Conservation (phyloP, 2,888 invertebrate genomes). For the Drosophila silvestris region DNA sequence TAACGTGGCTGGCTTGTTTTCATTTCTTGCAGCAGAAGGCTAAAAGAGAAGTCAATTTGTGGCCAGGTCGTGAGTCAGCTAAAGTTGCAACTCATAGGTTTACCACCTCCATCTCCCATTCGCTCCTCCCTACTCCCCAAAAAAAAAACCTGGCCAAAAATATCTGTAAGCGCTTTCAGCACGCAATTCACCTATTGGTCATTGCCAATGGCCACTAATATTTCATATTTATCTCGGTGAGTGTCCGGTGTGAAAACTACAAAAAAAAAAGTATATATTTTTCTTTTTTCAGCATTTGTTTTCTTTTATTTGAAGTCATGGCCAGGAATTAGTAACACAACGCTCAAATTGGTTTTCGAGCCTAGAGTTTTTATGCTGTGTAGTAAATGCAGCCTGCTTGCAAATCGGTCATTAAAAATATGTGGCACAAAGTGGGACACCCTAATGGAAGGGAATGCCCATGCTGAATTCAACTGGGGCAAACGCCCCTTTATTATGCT, state of each 20-base stretch:
- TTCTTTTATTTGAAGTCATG: conserved; percentile 1
- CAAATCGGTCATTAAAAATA: conserved; percentile 42
- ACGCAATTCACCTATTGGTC: conserved; percentile 68
- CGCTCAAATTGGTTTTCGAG: conserved; percentile 33
- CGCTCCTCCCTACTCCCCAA: neutral
- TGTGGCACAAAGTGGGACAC: conserved; percentile 20
- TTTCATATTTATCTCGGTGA: conserved; percentile 48
- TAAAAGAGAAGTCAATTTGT: conserved; percentile 65
- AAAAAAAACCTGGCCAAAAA: conserved; percentile 29
- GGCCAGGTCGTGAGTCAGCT: conserved; percentile 76
- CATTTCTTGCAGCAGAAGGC: conserved; percentile 36
- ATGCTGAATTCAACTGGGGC: conserved; percentile 5
- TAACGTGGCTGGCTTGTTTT: conserved; percentile 52
- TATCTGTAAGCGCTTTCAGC: conserved; percentile 60
- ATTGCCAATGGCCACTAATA: conserved; percentile 39
- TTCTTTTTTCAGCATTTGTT: neutral
- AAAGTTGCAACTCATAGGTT: conserved; percentile 49
- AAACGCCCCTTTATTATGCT: conserved; percentile 35
- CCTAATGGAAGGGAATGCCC: conserved; percentile 1
- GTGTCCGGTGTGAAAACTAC: conserved; percentile 60
- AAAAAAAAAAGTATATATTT: conserved; percentile 13
- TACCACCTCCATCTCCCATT: conserved; percentile 7
- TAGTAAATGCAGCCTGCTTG: conserved; percentile 11
- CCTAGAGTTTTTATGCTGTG: conserved; percentile 14
- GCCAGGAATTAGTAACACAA: conserved; percentile 22